Evolutionary conservation across 2,797 vertebrate species (phyloP), one percentile per base, ranked within the genome.

Genomic region (Xyrichtys novacula): DNA sequence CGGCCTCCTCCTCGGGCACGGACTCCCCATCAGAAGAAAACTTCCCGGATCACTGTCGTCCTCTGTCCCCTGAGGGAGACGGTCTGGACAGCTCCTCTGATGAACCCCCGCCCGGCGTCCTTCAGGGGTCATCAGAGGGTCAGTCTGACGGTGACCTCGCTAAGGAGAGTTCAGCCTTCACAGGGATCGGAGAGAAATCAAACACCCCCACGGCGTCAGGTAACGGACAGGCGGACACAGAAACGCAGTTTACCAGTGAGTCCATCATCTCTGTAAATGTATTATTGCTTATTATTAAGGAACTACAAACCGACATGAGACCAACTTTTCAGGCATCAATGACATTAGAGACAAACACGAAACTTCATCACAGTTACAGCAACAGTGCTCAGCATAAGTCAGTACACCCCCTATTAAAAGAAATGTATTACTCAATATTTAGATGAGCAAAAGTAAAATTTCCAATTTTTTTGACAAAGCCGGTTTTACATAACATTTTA

Each of bases 61-160:
- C 93, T 14, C 89, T 94, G 76, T 94, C 96, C 72, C 91, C 93
- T 36, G 91, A 91, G 85, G 54, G 85, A 70, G 94, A 92, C 71
- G 93, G 94, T 50, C 80, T 86, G 48, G 92, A 94, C 80, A 76
- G 78, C 73, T 70, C 70, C 46, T 76, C 90, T 6, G 94, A 93
- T 54, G 90, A 85, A 58, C 88, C 76, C 0, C 85, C 93, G 76
- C 90, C 92, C 54, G 38, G 84, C 81, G 83, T 81, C 79, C 91
- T 54, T 15, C 93, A 95, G 65, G 80, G 83, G 20, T 86, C 76
- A 46, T 28, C 79, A 44, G 93, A 94, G 69, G 89, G 31, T 19
- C 92, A 87, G 61, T 57, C 76, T 2, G 59, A 78, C 12, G 25
- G 46, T n/a, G 77, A 88, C 6, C 48, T 44, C n/a, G 1, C 54